Conservation (phyloP, 2,797 vertebrate species). For the Macroramphosus scolopax region DNA sequence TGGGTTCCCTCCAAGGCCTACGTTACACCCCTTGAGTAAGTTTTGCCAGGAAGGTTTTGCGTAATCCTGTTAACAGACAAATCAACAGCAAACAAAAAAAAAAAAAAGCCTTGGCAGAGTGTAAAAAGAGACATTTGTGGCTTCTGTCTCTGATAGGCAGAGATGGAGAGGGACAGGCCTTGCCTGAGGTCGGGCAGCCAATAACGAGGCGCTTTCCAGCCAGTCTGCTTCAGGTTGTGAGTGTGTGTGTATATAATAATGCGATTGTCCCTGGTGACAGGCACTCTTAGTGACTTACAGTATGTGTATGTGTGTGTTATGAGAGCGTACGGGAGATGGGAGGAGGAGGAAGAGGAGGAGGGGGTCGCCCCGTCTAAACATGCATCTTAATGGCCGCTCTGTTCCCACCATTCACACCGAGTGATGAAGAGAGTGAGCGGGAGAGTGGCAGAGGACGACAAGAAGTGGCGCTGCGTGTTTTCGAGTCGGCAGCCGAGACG, state of each 20-base stretch:
- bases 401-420: slow-evolving; percentile 72
- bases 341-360: slow-evolving; percentile 30
- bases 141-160: background rate
- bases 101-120: too few relatives aligned
- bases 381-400: slow-evolving; percentile 75
- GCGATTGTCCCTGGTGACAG: slow-evolving; percentile 54
- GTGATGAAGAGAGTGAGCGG: slow-evolving; percentile 51
- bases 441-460: slow-evolving; percentile 31
- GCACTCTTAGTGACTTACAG: slow-evolving; percentile 62
- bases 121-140: background rate
- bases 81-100: too few relatives aligned
- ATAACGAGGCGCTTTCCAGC: too few relatives aligned
- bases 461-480: slow-evolving; percentile 60
- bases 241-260: slow-evolving; percentile 29
- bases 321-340: slow-evolving; percentile 46
- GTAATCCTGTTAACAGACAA: too few relatives aligned
- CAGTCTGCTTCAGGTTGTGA: slow-evolving; percentile 35
- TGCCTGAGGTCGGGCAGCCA: slow-evolving; percentile 27
- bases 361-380: slow-evolving; percentile 60
- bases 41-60: too few relatives aligned
- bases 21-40: too few relatives aligned
- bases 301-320: slow-evolving; percentile 50
- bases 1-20: too few relatives aligned
- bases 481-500: slow-evolving; percentile 43
- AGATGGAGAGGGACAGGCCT: slow-evolving; percentile 23